A percentile compares a stretch with the other conserved stretches of the same genome.
phyloP scores from a whole-genome alignment of 2,797 vertebrate species.

The Tamandua tetradactyla region DNA sequence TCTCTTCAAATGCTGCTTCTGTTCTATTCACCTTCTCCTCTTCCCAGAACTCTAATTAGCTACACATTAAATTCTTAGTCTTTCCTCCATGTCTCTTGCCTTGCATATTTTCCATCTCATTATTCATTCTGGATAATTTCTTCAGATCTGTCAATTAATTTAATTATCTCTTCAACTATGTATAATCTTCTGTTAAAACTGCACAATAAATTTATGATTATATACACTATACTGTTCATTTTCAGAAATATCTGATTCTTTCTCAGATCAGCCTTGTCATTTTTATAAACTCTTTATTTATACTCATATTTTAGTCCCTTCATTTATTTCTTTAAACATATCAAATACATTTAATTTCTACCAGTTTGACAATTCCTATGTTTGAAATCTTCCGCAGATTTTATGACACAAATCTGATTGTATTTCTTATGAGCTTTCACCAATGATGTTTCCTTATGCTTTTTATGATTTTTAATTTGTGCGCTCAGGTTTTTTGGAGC shows the following conservation, averaged over 20 bases:
- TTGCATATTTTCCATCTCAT: neutral
- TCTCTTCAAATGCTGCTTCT: neutral
- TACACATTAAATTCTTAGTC: neutral
- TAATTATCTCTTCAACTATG: neutral
- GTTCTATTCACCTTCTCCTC: neutral
- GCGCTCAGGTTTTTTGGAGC: neutral
- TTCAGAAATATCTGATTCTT: neutral
- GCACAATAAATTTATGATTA: neutral
- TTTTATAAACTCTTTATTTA: neutral
- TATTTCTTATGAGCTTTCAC: neutral
- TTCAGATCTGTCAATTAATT: neutral
- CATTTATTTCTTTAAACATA: neutral
- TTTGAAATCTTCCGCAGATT: neutral
- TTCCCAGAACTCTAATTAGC: neutral
- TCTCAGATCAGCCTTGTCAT: neutral
- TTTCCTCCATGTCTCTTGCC: neutral
- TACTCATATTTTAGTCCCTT: neutral
- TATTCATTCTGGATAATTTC: neutral
- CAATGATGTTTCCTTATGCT: neutral
- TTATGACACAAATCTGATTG: neutral
- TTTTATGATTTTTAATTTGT: neutral
- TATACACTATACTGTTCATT: neutral
- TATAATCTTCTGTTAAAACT: neutral
- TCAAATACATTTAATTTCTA: neutral
- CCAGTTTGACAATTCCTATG: neutral